phyloP scores from a whole-genome alignment of 2,888 invertebrate genomes.

The Clanis bilineata region DNA sequence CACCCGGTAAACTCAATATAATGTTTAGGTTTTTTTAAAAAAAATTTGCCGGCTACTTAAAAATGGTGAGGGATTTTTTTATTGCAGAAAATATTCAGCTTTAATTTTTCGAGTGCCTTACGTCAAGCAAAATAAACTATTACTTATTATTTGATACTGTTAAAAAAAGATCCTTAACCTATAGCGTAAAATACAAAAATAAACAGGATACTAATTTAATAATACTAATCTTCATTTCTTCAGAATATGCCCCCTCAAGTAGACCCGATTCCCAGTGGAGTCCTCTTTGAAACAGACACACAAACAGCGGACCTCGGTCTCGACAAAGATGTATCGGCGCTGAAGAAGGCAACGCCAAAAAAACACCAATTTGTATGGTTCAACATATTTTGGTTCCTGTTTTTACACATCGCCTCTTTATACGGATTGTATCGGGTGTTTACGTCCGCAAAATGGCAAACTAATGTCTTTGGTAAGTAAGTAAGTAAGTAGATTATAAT shows the following conservation, averaged over 20 bases:
- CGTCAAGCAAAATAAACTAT: too few species aligned
- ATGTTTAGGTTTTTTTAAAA: too few species aligned
- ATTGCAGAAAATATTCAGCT: too few species aligned
- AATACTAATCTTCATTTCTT: constrained; percentile 19
- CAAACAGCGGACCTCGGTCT: constrained; percentile 84
- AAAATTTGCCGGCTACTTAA: too few species aligned
- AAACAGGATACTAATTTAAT: too few species aligned
- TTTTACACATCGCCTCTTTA: constrained; percentile 84
- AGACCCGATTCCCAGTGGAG: constrained; percentile 78
- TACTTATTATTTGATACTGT: too few species aligned
- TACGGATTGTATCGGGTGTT: constrained; percentile 86
- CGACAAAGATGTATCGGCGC: constrained; percentile 77
- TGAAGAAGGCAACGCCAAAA: constrained; percentile 77
- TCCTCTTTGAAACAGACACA: constrained; percentile 85
- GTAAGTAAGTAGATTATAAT: neutral
- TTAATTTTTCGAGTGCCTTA: too few species aligned
- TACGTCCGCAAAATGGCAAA: constrained; percentile 85
- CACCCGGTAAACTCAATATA: too few species aligned
- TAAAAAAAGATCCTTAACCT: neutral
- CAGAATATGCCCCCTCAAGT: constrained; percentile 82
- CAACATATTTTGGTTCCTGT: constrained; percentile 86
- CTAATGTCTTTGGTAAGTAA: constrained; percentile 84
- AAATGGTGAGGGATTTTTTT: too few species aligned
- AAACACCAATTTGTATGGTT: constrained; percentile 86
- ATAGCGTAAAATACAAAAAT: neutral